Percentiles rank a stretch among this genome's conserved stretches.
Conservation (phyloP, 2,888 invertebrate genomes). For the Diplolepis rosae region DNA sequence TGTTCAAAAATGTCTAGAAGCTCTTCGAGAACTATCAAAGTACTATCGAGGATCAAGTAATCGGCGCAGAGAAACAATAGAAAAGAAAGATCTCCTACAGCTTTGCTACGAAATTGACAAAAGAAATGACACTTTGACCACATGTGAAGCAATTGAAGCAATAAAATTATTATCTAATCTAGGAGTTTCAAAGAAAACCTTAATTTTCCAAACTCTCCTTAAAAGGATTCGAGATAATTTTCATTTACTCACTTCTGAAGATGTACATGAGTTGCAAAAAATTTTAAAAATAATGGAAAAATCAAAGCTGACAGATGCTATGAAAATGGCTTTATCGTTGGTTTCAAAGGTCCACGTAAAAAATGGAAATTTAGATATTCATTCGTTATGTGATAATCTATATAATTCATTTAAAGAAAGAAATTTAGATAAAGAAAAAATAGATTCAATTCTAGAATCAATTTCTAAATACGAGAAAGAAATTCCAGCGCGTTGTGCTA, state of each 20-base stretch:
- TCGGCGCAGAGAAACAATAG: background rate
- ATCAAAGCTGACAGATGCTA: background rate
- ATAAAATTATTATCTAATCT: background rate
- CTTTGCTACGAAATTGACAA: background rate
- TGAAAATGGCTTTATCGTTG: background rate
- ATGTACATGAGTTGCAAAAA: background rate
- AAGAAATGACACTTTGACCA: background rate
- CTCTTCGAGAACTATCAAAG: background rate
- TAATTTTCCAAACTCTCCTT: constrained; percentile 26
- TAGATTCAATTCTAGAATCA: background rate
- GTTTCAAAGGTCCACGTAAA: background rate
- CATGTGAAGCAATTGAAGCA: background rate
- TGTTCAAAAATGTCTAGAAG: background rate
- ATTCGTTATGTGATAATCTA: background rate
- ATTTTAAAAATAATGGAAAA: background rate
- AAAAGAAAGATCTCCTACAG: background rate
- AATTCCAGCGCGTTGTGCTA: background rate
- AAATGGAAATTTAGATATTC: background rate
- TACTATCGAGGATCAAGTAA: background rate
- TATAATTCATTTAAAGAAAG: background rate
- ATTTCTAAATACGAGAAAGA: background rate
- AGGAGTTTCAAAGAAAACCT: background rate
- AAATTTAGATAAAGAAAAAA: background rate
- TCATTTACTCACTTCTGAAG: background rate
- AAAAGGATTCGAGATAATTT: background rate